Conservation (phyloP, 2,113 vertebrate genomes). For the Xenopus borealis region DNA sequence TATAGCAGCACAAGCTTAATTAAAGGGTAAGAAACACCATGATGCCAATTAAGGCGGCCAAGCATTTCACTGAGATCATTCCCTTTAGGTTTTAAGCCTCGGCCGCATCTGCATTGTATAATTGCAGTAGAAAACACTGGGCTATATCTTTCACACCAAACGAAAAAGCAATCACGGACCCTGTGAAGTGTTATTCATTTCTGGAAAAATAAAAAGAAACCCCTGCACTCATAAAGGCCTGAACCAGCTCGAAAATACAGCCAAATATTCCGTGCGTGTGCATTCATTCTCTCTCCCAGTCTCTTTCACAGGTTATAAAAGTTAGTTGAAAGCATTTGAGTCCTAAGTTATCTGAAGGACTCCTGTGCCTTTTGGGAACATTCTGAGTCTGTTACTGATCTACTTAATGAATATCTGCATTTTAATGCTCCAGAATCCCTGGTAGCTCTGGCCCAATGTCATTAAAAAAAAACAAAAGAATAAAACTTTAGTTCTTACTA, state of each 20-base stretch:
- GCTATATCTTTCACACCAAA: too few relatives aligned
- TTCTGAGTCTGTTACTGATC: background rate
- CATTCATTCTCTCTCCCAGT: background rate
- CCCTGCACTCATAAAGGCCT: background rate
- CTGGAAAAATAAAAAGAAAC: background rate
- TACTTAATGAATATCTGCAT: background rate
- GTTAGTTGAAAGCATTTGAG: background rate
- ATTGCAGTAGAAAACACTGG: too few relatives aligned
- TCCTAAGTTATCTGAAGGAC: constrained; percentile 5
- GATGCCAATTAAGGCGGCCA: too few relatives aligned
- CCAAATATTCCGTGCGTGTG: background rate
- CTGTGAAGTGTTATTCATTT: background rate
- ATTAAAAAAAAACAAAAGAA: background rate
- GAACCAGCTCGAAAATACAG: background rate
- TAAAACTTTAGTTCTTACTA: too few relatives aligned
- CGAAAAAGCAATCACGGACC: too few relatives aligned
- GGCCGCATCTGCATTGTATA: too few relatives aligned
- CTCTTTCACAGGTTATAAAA: background rate
- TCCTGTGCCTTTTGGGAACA: background rate
- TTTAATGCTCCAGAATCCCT: background rate
- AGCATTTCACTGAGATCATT: too few relatives aligned
- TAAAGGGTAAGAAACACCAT: too few relatives aligned
- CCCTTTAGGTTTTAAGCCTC: too few relatives aligned
- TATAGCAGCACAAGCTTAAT: too few relatives aligned
- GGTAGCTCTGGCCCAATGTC: background rate